Conservation (phyloP, 2,888 invertebrate species). For the Bembecia ichneumoniformis region DNA sequence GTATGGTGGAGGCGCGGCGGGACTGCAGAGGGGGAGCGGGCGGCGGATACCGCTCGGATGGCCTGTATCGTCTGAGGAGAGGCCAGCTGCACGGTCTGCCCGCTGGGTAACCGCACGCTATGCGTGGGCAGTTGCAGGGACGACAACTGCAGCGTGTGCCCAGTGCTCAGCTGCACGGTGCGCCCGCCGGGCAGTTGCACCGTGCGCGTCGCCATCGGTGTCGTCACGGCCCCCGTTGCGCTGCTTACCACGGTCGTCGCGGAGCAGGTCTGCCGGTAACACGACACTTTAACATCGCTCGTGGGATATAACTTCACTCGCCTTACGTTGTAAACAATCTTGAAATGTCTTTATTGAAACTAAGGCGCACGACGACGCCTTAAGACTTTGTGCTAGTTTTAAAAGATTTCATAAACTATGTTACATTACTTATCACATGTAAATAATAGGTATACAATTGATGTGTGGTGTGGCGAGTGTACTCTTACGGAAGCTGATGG, state of each 20-base stretch:
- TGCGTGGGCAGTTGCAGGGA: conserved; percentile 48
- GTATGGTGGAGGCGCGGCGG: conserved; percentile 27
- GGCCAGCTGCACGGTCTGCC: conserved; percentile 54
- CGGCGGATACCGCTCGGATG: conserved; percentile 28
- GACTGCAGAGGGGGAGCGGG: conserved; percentile 21
- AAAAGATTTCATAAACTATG: too few relatives aligned
- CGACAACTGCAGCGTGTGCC: conserved; percentile 44
- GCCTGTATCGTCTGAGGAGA: conserved; percentile 42
- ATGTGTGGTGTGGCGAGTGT: too few relatives aligned
- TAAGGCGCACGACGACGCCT: too few relatives aligned
- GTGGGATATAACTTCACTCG: too few relatives aligned
- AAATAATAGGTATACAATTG: too few relatives aligned
- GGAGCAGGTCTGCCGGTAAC: too few relatives aligned
- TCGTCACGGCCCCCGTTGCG: conserved; percentile 28
- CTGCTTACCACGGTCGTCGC: conserved; percentile 39
- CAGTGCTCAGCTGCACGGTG: conserved; percentile 30
- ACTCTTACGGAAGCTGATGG: too few relatives aligned
- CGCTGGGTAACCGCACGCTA: conserved; percentile 52
- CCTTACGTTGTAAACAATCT: too few relatives aligned
- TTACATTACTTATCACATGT: too few relatives aligned
- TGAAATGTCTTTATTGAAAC: too few relatives aligned
- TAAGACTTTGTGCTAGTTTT: too few relatives aligned
- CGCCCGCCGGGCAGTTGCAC: conserved; percentile 52
- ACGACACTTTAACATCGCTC: too few relatives aligned
- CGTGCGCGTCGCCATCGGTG: conserved; percentile 36